Evolutionary conservation across 2,797 vertebrate species (phyloP).

Genomic region (Amphiprion clarkii): DNA sequence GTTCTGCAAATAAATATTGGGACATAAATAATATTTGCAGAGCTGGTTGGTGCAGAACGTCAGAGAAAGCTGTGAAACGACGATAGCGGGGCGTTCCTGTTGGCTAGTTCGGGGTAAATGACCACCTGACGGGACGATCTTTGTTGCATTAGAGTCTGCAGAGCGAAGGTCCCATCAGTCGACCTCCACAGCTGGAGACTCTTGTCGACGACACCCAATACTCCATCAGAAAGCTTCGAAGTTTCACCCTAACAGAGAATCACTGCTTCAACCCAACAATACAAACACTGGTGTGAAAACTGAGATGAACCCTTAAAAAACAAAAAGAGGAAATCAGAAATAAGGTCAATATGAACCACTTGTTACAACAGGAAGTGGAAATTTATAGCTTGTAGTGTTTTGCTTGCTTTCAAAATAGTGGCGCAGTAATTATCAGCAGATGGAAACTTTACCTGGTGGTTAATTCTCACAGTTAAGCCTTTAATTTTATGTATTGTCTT

Average conservation of each 20-base stretch:
- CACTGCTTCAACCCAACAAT: slow-evolving; percentile 64
- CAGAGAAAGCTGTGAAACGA: slow-evolving; percentile 61
- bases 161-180: slow-evolving; percentile 73
- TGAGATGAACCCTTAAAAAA: slow-evolving; percentile 62
- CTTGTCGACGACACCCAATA: slow-evolving; percentile 84
- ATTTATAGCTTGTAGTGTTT: slow-evolving; percentile 86
- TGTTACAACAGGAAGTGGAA: slow-evolving; percentile 89
- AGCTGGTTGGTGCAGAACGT: slow-evolving; percentile 56
- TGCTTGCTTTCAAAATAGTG: slow-evolving; percentile 86
- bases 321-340: slow-evolving; percentile 62
- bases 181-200: slow-evolving; percentile 80
- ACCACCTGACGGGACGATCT: slow-evolving; percentile 71
- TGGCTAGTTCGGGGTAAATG: slow-evolving; percentile 75
- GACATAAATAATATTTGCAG: slow-evolving; percentile 78
- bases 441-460: slow-evolving; percentile 73
- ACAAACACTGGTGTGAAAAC: slow-evolving; percentile 80
- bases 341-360: slow-evolving; percentile 87
- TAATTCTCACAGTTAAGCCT: slow-evolving; percentile 8
- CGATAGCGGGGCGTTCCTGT: slow-evolving; percentile 54
- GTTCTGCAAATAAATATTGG: slow-evolving; percentile 80
- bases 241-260: slow-evolving; percentile 66
- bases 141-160: slow-evolving; percentile 83
- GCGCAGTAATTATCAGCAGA: slow-evolving; percentile 85
- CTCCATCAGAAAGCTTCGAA: slow-evolving; percentile 74
- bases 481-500: too few relatives aligned